Conservation (phyloP, 92 coral and sea anemone species). For the Muricea muricata region DNA sequence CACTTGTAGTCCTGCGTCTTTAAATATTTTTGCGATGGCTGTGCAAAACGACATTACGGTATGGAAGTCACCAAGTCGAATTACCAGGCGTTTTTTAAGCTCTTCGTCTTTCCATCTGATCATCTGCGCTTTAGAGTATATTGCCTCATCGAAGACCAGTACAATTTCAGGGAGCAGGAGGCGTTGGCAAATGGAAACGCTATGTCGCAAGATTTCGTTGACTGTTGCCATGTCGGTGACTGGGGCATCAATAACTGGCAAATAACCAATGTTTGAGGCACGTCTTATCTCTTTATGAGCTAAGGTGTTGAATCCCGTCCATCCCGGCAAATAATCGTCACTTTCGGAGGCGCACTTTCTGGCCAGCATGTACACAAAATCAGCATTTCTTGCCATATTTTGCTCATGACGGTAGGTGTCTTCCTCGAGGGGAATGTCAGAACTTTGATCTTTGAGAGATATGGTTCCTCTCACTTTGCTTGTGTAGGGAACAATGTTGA, state of each 20-base stretch:
- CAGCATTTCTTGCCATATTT: conserved; percentile 16
- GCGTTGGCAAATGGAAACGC: conserved; percentile 7
- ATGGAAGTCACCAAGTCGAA: too few species aligned
- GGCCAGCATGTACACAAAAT: not conserved
- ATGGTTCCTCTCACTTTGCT: conserved; percentile 3
- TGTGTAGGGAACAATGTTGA: not conserved
- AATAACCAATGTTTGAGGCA: not conserved
- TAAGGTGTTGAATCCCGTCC: conserved; percentile 14
- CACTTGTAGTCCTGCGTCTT: conserved; percentile 9
- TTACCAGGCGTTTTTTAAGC: not conserved
- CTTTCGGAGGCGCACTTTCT: not conserved
- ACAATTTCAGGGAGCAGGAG: conserved; percentile 1
- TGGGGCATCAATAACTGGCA: conserved; percentile 8
- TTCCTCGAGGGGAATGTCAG: not conserved
- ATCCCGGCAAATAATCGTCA: conserved; percentile 3
- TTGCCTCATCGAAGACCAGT: too few species aligned
- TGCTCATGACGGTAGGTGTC: not conserved
- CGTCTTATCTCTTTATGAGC: not conserved
- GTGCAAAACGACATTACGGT: not conserved
- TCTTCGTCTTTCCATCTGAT: conserved; percentile 10
- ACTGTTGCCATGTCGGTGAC: conserved; percentile 14
- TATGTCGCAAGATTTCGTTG: not conserved
- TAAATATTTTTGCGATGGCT: not conserved
- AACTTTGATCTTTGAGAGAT: not conserved
- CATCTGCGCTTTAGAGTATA: conserved; percentile 5